These are phyloP conservation scores for Harpegnathos saltator DNA, from an alignment of 1,140 invertebrate genomes.

Conservation along the genomic window DNA sequence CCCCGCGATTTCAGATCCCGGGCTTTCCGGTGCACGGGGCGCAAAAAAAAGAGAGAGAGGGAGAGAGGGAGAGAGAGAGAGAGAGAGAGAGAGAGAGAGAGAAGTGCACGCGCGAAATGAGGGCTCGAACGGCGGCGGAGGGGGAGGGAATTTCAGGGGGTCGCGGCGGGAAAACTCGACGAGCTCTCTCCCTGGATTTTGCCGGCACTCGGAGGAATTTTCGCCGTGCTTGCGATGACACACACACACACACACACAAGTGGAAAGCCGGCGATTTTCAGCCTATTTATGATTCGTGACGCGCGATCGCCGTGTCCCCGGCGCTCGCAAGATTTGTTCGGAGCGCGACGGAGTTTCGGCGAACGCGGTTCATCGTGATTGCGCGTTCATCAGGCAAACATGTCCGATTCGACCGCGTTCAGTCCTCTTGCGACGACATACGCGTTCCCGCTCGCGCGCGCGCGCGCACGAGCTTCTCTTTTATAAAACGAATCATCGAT, in stretches of 20 bases:
- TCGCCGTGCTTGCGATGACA: neutral
- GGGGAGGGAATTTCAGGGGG: neutral
- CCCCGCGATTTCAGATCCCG: conserved; percentile 52
- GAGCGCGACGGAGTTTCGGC: no score
- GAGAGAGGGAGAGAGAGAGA: no score
- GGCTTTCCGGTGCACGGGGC: conserved; percentile 36
- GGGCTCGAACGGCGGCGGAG: conserved; percentile 26
- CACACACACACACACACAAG: no score
- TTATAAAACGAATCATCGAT: neutral
- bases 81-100: no score
- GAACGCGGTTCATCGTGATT: conserved; percentile 15
- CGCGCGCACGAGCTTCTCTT: neutral
- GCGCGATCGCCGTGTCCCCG: no score
- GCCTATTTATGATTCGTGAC: neutral
- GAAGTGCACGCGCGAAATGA: conserved; percentile 41
- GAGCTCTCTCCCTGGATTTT: conserved; percentile 22
- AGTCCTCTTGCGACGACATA: no score
- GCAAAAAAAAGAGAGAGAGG: no score
- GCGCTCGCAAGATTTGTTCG: no score
- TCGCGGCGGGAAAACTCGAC: conserved; percentile 18
- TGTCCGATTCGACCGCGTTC: neutral
- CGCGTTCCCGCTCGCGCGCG: neutral
- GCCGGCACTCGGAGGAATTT: neutral
- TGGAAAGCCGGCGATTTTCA: neutral
- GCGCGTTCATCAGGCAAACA: neutral